phyloP scores from a whole-genome alignment of 2,113 vertebrate genomes.

The Paramisgurnus dabryanus region DNA sequence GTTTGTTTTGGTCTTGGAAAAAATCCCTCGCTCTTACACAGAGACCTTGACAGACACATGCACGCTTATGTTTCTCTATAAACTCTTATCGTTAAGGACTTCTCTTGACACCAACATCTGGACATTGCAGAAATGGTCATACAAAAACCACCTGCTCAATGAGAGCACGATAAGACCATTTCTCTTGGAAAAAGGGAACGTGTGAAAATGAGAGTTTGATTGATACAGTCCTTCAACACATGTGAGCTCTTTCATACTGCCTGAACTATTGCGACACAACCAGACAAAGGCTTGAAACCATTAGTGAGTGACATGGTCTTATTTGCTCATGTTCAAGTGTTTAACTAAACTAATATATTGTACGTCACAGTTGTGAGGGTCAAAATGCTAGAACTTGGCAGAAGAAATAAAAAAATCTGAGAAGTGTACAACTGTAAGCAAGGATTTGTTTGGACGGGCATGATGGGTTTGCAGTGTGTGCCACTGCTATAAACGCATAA shows the following conservation, averaged over 20 bases:
- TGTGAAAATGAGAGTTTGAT: not conserved
- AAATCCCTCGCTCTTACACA: not conserved
- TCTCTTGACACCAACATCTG: not conserved
- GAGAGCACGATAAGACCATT: not conserved
- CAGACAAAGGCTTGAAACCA: not conserved
- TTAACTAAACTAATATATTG: not conserved
- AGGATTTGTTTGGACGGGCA: no score
- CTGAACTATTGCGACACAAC: not conserved
- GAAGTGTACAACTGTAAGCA: no score
- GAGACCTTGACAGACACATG: not conserved
- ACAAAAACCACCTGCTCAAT: conserved; percentile 6
- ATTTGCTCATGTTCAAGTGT: not conserved
- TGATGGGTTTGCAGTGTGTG: no score
- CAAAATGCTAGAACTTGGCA: not conserved
- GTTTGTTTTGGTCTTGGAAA: conserved; percentile 20
- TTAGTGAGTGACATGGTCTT: not conserved
- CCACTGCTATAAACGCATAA: no score
- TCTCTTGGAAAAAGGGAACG: not conserved
- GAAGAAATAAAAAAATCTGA: not conserved
- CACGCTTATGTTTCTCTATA: not conserved
- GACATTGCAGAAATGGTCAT: not conserved
- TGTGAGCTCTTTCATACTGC: not conserved
- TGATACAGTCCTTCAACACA: not conserved
- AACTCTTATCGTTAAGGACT: not conserved
- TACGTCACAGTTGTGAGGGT: not conserved